These are phyloP conservation scores for Morpho achilles DNA, from an alignment of 2,888 invertebrate genomes.

Conservation along the genomic window DNA sequence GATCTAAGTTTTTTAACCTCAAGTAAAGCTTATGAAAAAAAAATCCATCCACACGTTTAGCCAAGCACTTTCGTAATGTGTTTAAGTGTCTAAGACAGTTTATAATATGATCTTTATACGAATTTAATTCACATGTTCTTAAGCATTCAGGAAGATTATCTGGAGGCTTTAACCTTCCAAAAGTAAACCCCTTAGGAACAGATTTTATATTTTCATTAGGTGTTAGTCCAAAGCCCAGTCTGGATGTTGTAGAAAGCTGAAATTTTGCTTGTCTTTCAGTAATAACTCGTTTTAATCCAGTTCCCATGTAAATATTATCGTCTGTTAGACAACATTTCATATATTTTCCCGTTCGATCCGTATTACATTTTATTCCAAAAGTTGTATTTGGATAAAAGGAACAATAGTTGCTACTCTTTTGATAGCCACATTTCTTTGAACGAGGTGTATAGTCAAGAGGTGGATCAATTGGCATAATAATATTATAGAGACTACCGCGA, in stretches of 20 bases:
- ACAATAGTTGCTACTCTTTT: conserved; percentile 50
- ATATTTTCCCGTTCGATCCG: conserved; percentile 13
- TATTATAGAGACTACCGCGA: conserved; percentile 50
- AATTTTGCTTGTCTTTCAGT: conserved; percentile 63
- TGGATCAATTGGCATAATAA: conserved; percentile 56
- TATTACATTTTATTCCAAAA: conserved; percentile 48
- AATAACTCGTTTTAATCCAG: conserved; percentile 43
- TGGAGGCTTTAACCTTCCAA: conserved; percentile 60
- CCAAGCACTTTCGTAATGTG: conserved; percentile 49
- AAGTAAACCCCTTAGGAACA: conserved; percentile 64
- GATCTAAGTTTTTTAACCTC: conserved; percentile 51
- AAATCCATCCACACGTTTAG: conserved; percentile 43
- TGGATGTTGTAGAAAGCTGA: conserved; percentile 44
- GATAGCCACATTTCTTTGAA: conserved; percentile 42
- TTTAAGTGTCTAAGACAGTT: conserved; percentile 69
- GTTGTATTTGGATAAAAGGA: conserved; percentile 54
- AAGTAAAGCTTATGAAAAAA: conserved; percentile 52
- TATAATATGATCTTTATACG: conserved; percentile 53
- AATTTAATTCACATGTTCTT: conserved; percentile 48
- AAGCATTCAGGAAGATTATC: conserved; percentile 67
- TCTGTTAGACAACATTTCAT: conserved; percentile 60
- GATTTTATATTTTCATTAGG: conserved; percentile 68
- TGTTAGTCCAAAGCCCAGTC: conserved; percentile 55
- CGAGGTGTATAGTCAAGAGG: conserved; percentile 48
- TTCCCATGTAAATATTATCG: conserved; percentile 51